Evolutionary conservation across 1,140 invertebrate genomes (phyloP), one percentile per base, ranked within the genome.

Genomic region (Drosophila kanapiae): DNA sequence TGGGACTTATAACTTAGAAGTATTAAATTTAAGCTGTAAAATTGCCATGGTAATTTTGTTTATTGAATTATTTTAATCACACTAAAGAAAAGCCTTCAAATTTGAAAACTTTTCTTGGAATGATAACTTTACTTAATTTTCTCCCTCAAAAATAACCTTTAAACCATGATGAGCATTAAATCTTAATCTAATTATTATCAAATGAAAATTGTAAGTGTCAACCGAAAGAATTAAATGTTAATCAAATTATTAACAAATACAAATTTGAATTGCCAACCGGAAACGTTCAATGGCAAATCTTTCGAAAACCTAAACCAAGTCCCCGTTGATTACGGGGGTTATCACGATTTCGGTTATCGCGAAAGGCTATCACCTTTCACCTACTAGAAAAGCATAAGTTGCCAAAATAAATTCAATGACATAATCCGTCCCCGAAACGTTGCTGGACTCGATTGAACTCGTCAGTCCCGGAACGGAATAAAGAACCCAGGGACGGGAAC

Each of bases 211-310:
- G 23, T 23, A 23, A 23, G 1, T 23, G 23, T 3, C 23, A 23
- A 23, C 23, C 23, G 23, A 23, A 23, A 23, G 1, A 38, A 40
- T 13, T 3, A 29, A 53, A 37, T 45, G 13, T 5, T 42, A 35
- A 43, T 62, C n/a, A 56, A 9, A n/a, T 23, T 18, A 18, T 31
- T 7, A 33, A 42, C 18, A 43, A 56, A 45, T 45, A 37, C 5
- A 45, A 51, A 29, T 63, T 59, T 29, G 29, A 65, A 82, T 82
- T 67, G 47, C 59, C 49, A 88, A 84, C 85, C 84, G 84, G 84
- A 87, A 87, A 88, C 59, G 40, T 68, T 83, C 69, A 83, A 83
- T 80, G 67, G 29, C 69, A 77, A 72, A 40, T 48, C 35, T 18
- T 29, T 23, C 45, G 13, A 71, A 42, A 43, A 60, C 11, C 6